Evolutionary conservation across 1,140 invertebrate genomes (phyloP), one percentile per base, ranked within the genome.

Genomic region (Harlomillsia oculata): DNA sequence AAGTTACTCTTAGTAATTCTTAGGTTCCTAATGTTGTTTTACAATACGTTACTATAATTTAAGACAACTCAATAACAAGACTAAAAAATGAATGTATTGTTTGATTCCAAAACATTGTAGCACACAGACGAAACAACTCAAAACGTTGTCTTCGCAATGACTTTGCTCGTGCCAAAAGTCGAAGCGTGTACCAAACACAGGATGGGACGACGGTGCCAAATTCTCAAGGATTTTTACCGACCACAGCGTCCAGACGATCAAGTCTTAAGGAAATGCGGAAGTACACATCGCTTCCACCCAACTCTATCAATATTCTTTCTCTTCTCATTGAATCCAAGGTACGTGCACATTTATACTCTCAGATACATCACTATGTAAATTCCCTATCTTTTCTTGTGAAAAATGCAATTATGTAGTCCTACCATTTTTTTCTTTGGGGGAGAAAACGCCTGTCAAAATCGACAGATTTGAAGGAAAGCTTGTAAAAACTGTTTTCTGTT

Each of bases 321-420:
- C 67, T 75, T 6, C 68, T 75, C 25, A 76, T 76, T 43, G 74
- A 76, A 48, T 75, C 74, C 20, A 75, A 75, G 65, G 71, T 76
- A 9, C 62, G 72, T 8, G 13, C 26, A 25, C 40, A 9, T 6
- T 18, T 5, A 39, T 36, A 8, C 20, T 44, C 8, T 25, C 20
- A 14, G 13, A n/a, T n/a, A n/a, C n/a, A n/a, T n/a, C n/a, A n/a
- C n/a, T n/a, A n/a, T n/a, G n/a, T n/a, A n/a, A n/a, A n/a, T n/a
- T n/a, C n/a, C n/a, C n/a, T n/a, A n/a, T n/a, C n/a, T n/a, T n/a
- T n/a, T n/a, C n/a, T n/a, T n/a, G n/a, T n/a, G n/a, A n/a, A n/a
- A n/a, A n/a, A n/a, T n/a, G n/a, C n/a, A n/a, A n/a, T n/a, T n/a
- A n/a, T n/a, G n/a, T n/a, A n/a, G n/a, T n/a, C n/a, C n/a, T n/a